phyloP scores from a whole-genome alignment of 1,140 invertebrate genomes.

The Adelges cooleyi region DNA sequence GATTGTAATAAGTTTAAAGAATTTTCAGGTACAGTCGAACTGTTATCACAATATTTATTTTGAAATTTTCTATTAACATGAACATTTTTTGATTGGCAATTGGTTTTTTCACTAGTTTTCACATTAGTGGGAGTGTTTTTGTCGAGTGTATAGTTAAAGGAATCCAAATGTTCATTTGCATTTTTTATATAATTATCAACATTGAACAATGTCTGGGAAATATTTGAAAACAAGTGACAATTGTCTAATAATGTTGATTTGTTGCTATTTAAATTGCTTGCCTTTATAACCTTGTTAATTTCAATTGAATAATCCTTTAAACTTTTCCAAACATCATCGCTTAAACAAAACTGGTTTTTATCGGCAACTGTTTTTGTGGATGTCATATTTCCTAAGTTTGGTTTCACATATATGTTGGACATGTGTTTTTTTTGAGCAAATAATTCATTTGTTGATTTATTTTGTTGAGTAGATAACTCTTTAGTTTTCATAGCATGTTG shows the following conservation, averaged over 20 bases:
- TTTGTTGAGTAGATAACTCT: background rate
- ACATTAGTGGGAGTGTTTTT: no score
- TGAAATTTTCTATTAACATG: constrained; percentile 23
- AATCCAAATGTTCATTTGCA: constrained; percentile 1
- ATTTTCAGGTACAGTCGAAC: background rate
- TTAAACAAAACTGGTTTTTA: background rate
- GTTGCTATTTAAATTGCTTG: background rate
- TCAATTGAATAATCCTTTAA: background rate
- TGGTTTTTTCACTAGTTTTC: background rate
- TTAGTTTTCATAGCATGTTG: constrained; percentile 1
- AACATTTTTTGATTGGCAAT: constrained; percentile 2
- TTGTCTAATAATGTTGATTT: background rate
- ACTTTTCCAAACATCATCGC: background rate
- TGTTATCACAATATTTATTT: background rate
- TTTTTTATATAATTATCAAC: constrained; percentile 14
- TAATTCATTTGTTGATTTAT: background rate
- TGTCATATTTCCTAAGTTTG: no score
- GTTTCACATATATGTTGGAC: background rate
- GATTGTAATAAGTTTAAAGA: background rate
- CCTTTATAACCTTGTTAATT: constrained; percentile 9
- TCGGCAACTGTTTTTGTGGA: background rate
- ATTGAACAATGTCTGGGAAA: constrained; percentile 11
- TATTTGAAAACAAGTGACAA: background rate
- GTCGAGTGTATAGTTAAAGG: background rate
- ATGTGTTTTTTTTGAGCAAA: background rate